Evolutionary conservation across 64 coral and sea anemone species (phyloP), one percentile per base, ranked within the genome.

Genomic region (Montipora cactus): DNA sequence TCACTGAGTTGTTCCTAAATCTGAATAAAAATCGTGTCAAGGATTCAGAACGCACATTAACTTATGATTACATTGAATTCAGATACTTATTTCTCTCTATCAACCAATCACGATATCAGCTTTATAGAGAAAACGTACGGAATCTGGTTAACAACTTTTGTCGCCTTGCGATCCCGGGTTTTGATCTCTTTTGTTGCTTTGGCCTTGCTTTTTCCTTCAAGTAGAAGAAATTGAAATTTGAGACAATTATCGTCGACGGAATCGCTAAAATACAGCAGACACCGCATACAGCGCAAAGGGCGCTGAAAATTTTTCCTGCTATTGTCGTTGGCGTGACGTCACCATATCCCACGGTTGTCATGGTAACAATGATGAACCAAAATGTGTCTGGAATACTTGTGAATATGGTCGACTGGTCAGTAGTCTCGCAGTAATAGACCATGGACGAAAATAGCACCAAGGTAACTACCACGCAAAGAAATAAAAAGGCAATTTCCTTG

Each of bases 321-420:
- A 77, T 48, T 12, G 96, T 93, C 47, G 64, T 68, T 0, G 96
- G 91, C 7, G 93, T 84, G 57, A 95, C 79, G 73, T 99, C 97
- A 47, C 97, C 97, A 48, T 96, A 99, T 0, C 98, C 98, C 22
- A 99, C 98, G 3, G 98, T 99, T 87, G 95, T 96, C 98, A 99
- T 99, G 86, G 98, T 99, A 76, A 99, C 93, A 49, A 96, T 85
- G 25, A 79, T 87, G 79, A 94, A 99, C 98, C 98, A 99, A 92
- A 96, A 96, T 9, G 95, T 94, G 1, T 50, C 98, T 45, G 98
- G 98, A 46, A 99, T 99, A 67, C 98, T 99, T 19, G 49, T 79
- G 67, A 99, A 99, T 8, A 66, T 76, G 4, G 77, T 74, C 12
- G 77, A 21, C 16, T 69, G 13, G n/a, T 66, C 22, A 53, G 25